These are phyloP conservation scores for Scaptomyza pallida DNA, from an alignment of 1,140 invertebrate genomes.

Conservation along the genomic window DNA sequence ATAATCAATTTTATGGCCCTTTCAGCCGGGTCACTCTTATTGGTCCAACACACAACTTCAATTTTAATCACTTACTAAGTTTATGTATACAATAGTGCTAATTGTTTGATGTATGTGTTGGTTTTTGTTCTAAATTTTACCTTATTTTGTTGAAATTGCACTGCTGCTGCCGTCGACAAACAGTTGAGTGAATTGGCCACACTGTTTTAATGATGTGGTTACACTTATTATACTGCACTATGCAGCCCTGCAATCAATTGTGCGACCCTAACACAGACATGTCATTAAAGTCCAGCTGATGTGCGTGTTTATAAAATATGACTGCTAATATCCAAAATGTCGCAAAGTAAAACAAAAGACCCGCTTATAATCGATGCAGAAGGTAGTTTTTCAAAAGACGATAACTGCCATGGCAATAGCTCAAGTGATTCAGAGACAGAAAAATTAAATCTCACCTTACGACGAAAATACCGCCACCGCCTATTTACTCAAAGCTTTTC, in stretches of 20 bases:
- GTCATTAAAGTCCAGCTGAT: slow-evolving; percentile 17
- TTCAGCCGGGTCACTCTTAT: slow-evolving; percentile 7
- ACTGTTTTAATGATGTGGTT: slow-evolving; percentile 9
- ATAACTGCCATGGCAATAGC: slow-evolving; percentile 15
- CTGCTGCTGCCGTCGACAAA: slow-evolving; percentile 43
- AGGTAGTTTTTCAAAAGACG: neutral
- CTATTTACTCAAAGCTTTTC: slow-evolving; percentile 30
- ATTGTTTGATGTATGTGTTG: slow-evolving; percentile 61
- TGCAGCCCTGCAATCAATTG: slow-evolving; percentile 16
- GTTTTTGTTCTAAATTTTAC: slow-evolving; percentile 64
- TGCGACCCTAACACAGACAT: neutral
- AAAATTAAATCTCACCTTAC: slow-evolving; percentile 39
- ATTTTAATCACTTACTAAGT: slow-evolving; percentile 13
- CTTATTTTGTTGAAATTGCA: slow-evolving; percentile 81
- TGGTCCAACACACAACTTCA: neutral
- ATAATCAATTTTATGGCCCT: slow-evolving; percentile 63
- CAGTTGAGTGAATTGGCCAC: slow-evolving; percentile 44
- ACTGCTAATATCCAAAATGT: slow-evolving; percentile 39
- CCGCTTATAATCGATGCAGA: neutral
- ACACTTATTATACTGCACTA: slow-evolving; percentile 2
- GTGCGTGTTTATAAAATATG: slow-evolving; percentile 20
- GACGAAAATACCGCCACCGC: slow-evolving; percentile 35
- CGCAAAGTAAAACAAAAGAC: slow-evolving; percentile 11
- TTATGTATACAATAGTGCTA: slow-evolving; percentile 29
- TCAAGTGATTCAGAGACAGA: slow-evolving; percentile 46